A percentile compares a stretch with the other conserved stretches of the same genome.
These are phyloP conservation scores for Tretioscincus oriximinensis DNA, from an alignment of 2,113 vertebrate species.

Conservation along the genomic window DNA sequence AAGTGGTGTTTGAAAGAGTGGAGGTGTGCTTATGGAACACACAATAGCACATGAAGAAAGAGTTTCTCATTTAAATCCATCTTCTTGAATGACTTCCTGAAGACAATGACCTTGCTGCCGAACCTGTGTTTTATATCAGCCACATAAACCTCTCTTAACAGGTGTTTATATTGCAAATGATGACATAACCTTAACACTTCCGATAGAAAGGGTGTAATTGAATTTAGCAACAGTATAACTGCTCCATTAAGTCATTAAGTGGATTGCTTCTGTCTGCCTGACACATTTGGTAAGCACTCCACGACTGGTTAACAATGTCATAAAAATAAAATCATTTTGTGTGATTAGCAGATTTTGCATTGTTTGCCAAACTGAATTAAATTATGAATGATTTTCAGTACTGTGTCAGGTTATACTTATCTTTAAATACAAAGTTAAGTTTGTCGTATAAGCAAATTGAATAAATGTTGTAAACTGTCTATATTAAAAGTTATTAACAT, in stretches of 20 bases:
- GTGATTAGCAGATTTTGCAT: slow-evolving; percentile 35
- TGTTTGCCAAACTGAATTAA: slow-evolving; percentile 56
- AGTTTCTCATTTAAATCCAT: slow-evolving; percentile 23
- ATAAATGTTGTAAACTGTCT: slow-evolving; percentile 24
- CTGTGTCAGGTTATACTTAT: slow-evolving; percentile 42
- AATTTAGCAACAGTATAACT: slow-evolving; percentile 65
- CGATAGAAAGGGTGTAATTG: slow-evolving; percentile 60
- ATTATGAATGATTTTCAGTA: slow-evolving; percentile 47
- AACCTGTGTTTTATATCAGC: slow-evolving; percentile 48
- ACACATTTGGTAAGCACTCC: slow-evolving; percentile 45
- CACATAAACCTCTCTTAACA: slow-evolving; percentile 54
- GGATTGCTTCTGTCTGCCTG: slow-evolving; percentile 52
- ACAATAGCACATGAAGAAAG: slow-evolving; percentile 35
- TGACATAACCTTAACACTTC: slow-evolving; percentile 61
- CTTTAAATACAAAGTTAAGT: slow-evolving; percentile 38
- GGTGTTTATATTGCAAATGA: slow-evolving; percentile 56
- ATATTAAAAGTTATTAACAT: slow-evolving; percentile 24
- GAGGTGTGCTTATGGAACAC: slow-evolving; percentile 24
- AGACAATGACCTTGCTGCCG: slow-evolving; percentile 39
- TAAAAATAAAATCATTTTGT: slow-evolving; percentile 57
- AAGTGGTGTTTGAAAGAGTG: slow-evolving; percentile 10
- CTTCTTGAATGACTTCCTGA: slow-evolving; percentile 16
- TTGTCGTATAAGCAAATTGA: neutral
- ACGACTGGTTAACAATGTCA: slow-evolving; percentile 48
- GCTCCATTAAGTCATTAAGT: slow-evolving; percentile 62